Evolutionary conservation across 2,888 invertebrate genomes (phyloP), one percentile per base, ranked within the genome.

Genomic region (Apodemia duryi): DNA sequence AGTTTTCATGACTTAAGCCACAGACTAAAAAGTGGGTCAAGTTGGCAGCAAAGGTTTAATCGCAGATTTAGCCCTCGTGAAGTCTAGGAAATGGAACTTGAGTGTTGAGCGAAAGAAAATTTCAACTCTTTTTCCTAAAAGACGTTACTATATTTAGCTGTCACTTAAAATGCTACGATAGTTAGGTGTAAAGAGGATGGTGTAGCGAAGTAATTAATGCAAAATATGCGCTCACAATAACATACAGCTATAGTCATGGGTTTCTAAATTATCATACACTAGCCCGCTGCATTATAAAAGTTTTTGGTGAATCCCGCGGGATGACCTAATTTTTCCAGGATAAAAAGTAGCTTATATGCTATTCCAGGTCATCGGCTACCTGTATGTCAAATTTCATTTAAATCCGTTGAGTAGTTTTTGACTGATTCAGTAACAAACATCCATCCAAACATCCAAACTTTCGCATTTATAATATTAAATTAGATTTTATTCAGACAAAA

Each of bases 31-130:
- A 82, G 70, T 85, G 72, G 88, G 89, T 88, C 89, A 84, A 88
- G 88, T 80, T 81, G 75, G 75, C 77, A 81, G 82, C 82, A 84
- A 87, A 86, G 85, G 87, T 84, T 86, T 85, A 83, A 88, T 79
- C 84, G 83, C 81, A 85, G 86, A 85, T 85, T 85, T 85, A 84
- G 85, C 80, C 80, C 77, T 80, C 78, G 74, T 77, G 71, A 77
- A 80, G 82, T 79, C 84, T 84, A 70, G 82, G 79, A 82, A 87
- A 86, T 86, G 85, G 84, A 81, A 75, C 75, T 80, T 69, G 78
- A 86, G 83, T 81, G 81, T 79, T 78, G 67, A 67, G 64, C 67
- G 74, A 77, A 77, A 76, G 80, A 81, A 83, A 81, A 82, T 83
- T 83, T 71, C 68, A 67, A 66, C 66, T 68, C 64, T 57, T 67